Conservation (phyloP, 2,797 vertebrate genomes). For the Serranus cabrilla region DNA sequence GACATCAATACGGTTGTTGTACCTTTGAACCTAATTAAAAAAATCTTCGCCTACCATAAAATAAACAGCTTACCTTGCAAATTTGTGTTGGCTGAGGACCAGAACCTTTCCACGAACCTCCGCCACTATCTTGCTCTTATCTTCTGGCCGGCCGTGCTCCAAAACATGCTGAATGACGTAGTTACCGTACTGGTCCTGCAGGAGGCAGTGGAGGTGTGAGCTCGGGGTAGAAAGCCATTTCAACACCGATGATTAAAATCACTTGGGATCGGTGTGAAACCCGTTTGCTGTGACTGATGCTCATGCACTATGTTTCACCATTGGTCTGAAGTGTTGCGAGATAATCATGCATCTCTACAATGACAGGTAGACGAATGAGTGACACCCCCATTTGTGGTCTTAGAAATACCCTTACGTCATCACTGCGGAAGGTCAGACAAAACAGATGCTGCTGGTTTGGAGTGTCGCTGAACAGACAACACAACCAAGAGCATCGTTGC, state of each 20-base stretch:
- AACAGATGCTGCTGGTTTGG: conserved; percentile 74
- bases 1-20: too few relatives aligned
- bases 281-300: conserved; percentile 32
- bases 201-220: conserved; percentile 46
- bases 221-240: neutral
- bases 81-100: conserved; percentile 97
- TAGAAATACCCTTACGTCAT: conserved; percentile 71
- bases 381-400: conserved; percentile 66
- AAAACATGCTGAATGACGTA: conserved; percentile 98
- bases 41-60: neutral
- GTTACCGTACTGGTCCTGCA: conserved; percentile 98
- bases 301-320: conserved; percentile 73
- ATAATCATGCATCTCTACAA: conserved; percentile 75
- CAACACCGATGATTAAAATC: neutral
- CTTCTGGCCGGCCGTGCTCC: conserved; percentile 96
- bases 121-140: conserved; percentile 98
- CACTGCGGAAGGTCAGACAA: conserved; percentile 84
- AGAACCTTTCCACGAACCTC: conserved; percentile 98
- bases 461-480: conserved; percentile 42
- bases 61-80: conserved; percentile 91
- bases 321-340: conserved; percentile 52
- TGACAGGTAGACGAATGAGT: conserved; percentile 67
- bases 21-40: too few relatives aligned
- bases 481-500: conserved; percentile 75
- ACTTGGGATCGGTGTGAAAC: conserved; percentile 24